Percentiles rank a stretch among this genome's conserved stretches.
phyloP scores from a whole-genome alignment of 2,888 invertebrate species.

The Mycogona germanica region DNA sequence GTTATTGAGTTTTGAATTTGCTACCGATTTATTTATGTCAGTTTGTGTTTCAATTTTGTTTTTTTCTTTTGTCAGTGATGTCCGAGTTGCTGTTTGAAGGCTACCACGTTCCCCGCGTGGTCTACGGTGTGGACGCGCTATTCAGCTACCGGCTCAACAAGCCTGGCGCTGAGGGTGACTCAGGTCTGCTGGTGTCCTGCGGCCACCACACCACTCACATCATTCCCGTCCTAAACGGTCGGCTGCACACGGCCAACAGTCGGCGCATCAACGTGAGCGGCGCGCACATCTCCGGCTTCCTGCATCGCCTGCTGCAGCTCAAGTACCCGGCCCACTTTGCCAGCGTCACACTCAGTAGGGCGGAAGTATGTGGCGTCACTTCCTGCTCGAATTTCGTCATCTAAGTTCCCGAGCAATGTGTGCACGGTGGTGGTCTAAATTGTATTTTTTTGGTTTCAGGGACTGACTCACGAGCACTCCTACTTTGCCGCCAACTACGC shows the following conservation, averaged over 20 bases:
- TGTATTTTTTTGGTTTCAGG: slow-evolving; percentile 34
- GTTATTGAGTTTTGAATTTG: too few species aligned
- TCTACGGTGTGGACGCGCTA: slow-evolving; percentile 76
- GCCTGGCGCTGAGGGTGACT: slow-evolving; percentile 37
- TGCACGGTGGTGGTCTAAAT: not conserved
- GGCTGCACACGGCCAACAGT: slow-evolving; percentile 52
- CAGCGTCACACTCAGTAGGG: slow-evolving; percentile 70
- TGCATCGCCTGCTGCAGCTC: slow-evolving; percentile 76
- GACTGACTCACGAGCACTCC: slow-evolving; percentile 68
- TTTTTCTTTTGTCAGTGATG: slow-evolving; percentile 53
- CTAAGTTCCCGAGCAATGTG: too few species aligned
- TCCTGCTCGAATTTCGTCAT: not conserved
- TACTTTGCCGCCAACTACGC: slow-evolving; percentile 64
- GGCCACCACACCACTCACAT: slow-evolving; percentile 83
- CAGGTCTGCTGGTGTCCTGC: slow-evolving; percentile 65
- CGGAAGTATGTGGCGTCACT: slow-evolving; percentile 44
- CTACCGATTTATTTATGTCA: too few species aligned
- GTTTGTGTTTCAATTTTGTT: not conserved
- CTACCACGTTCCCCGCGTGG: slow-evolving; percentile 70
- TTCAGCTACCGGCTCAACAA: slow-evolving; percentile 53
- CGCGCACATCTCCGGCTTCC: slow-evolving; percentile 66
- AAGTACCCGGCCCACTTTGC: slow-evolving; percentile 87
- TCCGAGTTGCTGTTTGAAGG: slow-evolving; percentile 88
- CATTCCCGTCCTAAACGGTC: slow-evolving; percentile 63
- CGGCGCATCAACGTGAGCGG: slow-evolving; percentile 80